Base-by-base conservation (phyloP, 2,888 invertebrate species). In the Himalopsyche tibetana region DNA sequence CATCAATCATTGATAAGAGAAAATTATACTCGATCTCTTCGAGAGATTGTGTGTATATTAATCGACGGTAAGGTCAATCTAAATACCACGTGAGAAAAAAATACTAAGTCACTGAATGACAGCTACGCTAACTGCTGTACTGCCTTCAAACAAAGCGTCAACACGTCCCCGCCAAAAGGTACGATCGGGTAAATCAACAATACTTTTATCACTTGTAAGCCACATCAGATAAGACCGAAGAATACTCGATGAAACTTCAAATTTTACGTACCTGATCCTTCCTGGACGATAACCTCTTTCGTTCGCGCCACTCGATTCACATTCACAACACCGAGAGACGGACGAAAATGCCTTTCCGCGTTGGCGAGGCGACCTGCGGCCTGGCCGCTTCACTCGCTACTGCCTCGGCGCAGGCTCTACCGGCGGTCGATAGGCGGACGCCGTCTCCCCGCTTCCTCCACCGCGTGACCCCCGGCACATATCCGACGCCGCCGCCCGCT, bases 381-480 rank as follows among this genome's bases (percentile, higher is more conserved):
- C 80, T 82, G 82, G 86, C 80, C 86, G 86, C 86, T 82, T 51
- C 82, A 86, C 82, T 86, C 84, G 86, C 86, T 82, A 86, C 86
- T 86, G 82, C 28, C 84, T 84, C 80, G 82, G 86, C 86, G 86
- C 86, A 86, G 82, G 86, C 82, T 82, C 84, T 82, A 42, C 38
- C 42, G 81, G 80, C 82, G 86, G 86, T 86, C 86, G 86, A 86
- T 86, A 86, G 82, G 82, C 63, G 63, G 74, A 74, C 74, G 63
- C 80, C 55, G 17, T 82, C 81, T 55, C 28, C 81, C n/a, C 63
- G 55, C 51, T 81, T 40, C 38, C 85, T 9, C 69, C 51, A 19
- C 51, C 74, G 19, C 55, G 55, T 55, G 55, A 42, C 84, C 83
- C 63, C 38, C 19, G 42, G 38, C 17, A 40, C 63, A 40, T 36